Percentiles rank a stretch among this genome's conserved stretches.
These are phyloP conservation scores for Willisornis vidua DNA, from an alignment of 2,113 vertebrate genomes.

Conservation along the genomic window DNA sequence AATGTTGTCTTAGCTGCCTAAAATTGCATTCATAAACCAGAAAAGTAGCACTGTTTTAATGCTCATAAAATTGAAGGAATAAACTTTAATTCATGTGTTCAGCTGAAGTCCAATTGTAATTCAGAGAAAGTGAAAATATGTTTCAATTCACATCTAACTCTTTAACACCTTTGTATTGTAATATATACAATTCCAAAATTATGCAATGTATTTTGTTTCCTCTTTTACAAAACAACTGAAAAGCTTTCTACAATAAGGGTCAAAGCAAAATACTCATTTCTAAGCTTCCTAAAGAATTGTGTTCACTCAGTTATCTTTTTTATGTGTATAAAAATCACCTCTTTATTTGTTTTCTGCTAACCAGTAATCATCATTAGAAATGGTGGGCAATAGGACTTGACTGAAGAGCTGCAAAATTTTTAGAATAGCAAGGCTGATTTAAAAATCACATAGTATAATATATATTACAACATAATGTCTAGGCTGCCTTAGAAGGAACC, in stretches of 20 bases:
- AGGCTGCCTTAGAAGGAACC: not conserved
- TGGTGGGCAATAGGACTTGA: not conserved
- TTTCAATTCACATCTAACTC: not conserved
- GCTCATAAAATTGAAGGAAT: not conserved
- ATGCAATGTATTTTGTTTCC: not conserved
- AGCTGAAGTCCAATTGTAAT: not conserved
- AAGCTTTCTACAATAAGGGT: not conserved
- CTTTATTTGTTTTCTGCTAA: constrained; percentile 24
- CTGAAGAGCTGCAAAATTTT: constrained; percentile 1
- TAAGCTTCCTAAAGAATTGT: not conserved
- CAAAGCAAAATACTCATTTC: constrained; percentile 8
- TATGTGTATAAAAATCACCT: not conserved
- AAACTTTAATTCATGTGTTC: constrained; percentile 13
- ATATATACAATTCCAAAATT: not conserved
- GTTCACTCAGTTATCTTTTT: not conserved
- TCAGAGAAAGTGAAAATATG: not conserved
- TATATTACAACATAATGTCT: constrained; percentile 27
- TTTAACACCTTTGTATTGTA: not conserved
- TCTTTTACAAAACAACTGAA: not conserved
- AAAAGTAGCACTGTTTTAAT: not conserved
- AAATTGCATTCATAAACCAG: not conserved
- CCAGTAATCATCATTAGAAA: not conserved
- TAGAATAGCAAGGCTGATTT: constrained; percentile 16
- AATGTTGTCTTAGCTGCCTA: not conserved
- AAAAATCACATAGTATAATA: constrained; percentile 8